phyloP scores from a whole-genome alignment of 1,140 invertebrate species.

The Colletes latitarsis region DNA sequence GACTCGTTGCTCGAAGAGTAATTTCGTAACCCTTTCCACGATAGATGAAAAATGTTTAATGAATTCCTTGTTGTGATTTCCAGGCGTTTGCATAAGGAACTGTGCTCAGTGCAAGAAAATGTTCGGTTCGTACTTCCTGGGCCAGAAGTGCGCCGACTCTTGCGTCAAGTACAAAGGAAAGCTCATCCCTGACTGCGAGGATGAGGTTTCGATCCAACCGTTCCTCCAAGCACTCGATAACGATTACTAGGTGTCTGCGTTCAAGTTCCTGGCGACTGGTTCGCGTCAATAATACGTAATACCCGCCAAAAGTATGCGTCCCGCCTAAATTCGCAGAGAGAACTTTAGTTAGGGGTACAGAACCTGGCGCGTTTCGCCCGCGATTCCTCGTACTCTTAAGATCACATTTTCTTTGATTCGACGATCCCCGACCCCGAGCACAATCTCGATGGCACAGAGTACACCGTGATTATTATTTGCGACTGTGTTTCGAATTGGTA shows the following conservation, averaged over 20 bases:
- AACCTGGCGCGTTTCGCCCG: background rate
- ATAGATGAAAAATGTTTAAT: too few relatives aligned
- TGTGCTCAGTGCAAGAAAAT: constrained; percentile 94
- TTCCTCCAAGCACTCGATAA: constrained; percentile 86
- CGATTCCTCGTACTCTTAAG: background rate
- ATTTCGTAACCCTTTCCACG: too few relatives aligned
- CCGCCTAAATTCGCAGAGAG: background rate
- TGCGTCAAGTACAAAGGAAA: constrained; percentile 91
- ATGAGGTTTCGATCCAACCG: constrained; percentile 88
- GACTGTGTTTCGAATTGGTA: background rate
- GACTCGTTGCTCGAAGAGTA: too few relatives aligned
- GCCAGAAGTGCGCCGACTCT: constrained; percentile 89
- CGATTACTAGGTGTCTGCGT: constrained; percentile 41
- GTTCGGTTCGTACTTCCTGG: constrained; percentile 92
- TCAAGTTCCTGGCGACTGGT: constrained; percentile 11
- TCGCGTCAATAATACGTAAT: background rate
- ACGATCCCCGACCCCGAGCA: too few relatives aligned
- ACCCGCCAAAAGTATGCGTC: background rate
- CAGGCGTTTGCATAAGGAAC: constrained; percentile 89
- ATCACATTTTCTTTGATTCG: background rate
- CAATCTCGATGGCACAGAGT: background rate
- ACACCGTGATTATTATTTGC: background rate
- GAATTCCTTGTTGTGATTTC: background rate
- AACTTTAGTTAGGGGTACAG: background rate
- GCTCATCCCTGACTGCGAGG: constrained; percentile 91